Evolutionary conservation across 2,797 vertebrate genomes (phyloP), one percentile per base, ranked within the genome.

Genomic region (Poecilia gillii): DNA sequence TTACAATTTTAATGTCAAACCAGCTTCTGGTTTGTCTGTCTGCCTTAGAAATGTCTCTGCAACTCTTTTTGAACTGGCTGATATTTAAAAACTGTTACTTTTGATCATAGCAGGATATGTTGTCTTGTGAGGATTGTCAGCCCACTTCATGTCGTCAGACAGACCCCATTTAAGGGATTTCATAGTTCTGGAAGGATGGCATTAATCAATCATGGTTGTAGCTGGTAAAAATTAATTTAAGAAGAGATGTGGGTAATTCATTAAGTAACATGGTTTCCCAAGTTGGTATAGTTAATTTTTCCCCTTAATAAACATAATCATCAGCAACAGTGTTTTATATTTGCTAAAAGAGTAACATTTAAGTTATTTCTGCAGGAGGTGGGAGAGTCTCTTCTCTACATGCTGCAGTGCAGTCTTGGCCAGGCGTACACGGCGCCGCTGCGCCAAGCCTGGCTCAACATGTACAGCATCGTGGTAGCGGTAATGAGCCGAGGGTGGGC

Each of bases 321-420:
- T 39, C 6, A 8, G 73, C 49, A 51, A 62, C 41, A 9, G 8
- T 46, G 72, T 71, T 84, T 45, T 64, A 39, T 57, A 25, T 62
- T 5, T 20, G 49, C 1, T 77, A 23, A 51, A 75, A 59, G n/a
- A 8, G n/a, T 16, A 4, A 43, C 2, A 59, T 75, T 41, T 74
- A 28, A 43, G 73, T 88, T 53, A 82, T 73, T 75, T 71, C 51
- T 78, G 75, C 93, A 99, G 98, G 86, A 96, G 33, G 97, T 99
- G 0, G 98, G 98, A 0, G 97, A 98, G 92, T 96, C 98, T 66
- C 95, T 99, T 84, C 96, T 99, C 78, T 98, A 97, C 92, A 98
- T 98, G 97, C 94, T 99, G 94, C 98, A 99, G 94, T 95, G 95
- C 89, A 97, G 96, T 84, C 95, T 98, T 85, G 97, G 97, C 33